phyloP scores from a whole-genome alignment of 1,140 invertebrate genomes.

The Monomorium pharaonis region DNA sequence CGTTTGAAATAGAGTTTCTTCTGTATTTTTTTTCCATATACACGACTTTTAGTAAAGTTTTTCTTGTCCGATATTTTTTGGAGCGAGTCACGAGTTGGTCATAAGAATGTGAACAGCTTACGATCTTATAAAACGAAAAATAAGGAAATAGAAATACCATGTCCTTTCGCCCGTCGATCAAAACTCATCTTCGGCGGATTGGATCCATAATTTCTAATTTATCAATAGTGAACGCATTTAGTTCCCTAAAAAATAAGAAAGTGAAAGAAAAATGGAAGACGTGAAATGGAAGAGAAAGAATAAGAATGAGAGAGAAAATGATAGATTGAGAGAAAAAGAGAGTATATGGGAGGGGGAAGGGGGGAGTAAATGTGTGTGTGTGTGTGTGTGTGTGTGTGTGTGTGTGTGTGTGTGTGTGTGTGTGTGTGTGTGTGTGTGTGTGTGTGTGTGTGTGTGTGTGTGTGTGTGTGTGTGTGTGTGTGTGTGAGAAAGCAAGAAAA shows the following conservation, averaged over 20 bases:
- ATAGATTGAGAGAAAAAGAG: slow-evolving; percentile 27
- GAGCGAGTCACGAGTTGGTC: slow-evolving; percentile 49
- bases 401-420: not conserved
- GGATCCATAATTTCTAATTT: slow-evolving; percentile 35
- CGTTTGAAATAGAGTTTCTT: not conserved
- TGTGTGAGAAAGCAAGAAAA: not conserved
- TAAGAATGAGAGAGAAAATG: slow-evolving; percentile 52
- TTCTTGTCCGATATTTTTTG: not conserved
- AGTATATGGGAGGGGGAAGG: no score
- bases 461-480: not conserved
- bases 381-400: not conserved
- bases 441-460: not conserved
- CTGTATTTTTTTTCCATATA: not conserved
- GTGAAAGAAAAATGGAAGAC: not conserved
- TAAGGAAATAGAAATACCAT: not conserved
- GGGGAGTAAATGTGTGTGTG: no score
- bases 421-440: no score
- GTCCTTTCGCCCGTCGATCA: not conserved
- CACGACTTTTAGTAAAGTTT: not conserved
- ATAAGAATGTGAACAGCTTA: slow-evolving; percentile 49
- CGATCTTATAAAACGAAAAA: slow-evolving; percentile 20
- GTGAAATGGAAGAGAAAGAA: not conserved
- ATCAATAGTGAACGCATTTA: slow-evolving; percentile 53
- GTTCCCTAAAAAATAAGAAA: slow-evolving; percentile 40
- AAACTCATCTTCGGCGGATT: not conserved